phyloP scores from a whole-genome alignment of 2,888 invertebrate genomes.

The Epistrophe eligans region DNA sequence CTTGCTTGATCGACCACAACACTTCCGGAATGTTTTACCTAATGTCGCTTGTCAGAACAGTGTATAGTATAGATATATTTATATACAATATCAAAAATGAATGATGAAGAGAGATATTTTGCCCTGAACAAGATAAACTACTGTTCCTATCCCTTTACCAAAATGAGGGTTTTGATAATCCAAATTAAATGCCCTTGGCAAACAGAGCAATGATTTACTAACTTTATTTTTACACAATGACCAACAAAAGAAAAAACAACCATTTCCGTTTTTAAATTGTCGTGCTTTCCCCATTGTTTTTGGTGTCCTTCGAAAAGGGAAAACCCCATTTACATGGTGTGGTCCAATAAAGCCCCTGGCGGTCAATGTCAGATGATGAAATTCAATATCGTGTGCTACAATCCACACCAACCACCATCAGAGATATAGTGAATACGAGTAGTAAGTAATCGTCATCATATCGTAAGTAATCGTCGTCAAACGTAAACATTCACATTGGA shows the following conservation, averaged over 20 bases:
- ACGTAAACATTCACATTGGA: no score
- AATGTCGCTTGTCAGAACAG: slow-evolving; percentile 43
- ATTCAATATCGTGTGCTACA: background rate
- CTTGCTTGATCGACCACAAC: slow-evolving; percentile 35
- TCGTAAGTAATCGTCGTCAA: no score
- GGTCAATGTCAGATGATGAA: slow-evolving; percentile 44
- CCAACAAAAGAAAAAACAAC: background rate
- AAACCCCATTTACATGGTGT: slow-evolving; percentile 38
- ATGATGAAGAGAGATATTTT: slow-evolving; percentile 1
- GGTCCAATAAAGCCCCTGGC: slow-evolving; percentile 22
- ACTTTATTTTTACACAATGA: slow-evolving; percentile 25
- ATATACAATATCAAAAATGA: background rate
- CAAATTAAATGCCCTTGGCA: slow-evolving; percentile 68
- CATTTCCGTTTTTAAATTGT: slow-evolving; percentile 25
- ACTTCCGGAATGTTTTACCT: slow-evolving; percentile 33
- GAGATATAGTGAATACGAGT: background rate
- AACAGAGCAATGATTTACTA: slow-evolving; percentile 56
- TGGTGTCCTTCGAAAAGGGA: slow-evolving; percentile 57
- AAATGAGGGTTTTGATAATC: slow-evolving; percentile 51
- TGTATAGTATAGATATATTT: background rate
- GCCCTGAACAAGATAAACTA: slow-evolving; percentile 2
- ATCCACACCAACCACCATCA: background rate
- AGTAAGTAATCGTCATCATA: background rate
- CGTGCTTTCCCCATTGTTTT: slow-evolving; percentile 26
- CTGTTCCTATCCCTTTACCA: slow-evolving; percentile 23